These are phyloP conservation scores for Platynereis dumerilii DNA, from an alignment of 2,888 invertebrate genomes.

Conservation along the genomic window DNA sequence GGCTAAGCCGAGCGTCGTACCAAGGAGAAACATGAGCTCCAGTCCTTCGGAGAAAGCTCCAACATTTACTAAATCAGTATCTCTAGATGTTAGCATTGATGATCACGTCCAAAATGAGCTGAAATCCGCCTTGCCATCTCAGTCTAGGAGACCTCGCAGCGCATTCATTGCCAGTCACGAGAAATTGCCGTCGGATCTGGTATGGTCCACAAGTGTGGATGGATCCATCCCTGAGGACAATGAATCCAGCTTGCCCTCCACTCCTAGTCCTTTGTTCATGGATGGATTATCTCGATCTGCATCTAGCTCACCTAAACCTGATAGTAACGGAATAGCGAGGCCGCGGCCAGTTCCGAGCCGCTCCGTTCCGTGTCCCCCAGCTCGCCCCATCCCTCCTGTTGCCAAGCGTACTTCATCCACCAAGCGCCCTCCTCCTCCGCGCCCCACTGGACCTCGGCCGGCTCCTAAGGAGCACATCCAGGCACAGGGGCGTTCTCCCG, in stretches of 20 bases:
- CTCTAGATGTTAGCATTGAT: conserved; percentile 33
- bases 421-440: conserved; percentile 48
- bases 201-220: background rate
- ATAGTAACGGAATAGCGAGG: background rate
- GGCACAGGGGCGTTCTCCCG: too few species aligned
- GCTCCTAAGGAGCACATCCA: conserved; percentile 43
- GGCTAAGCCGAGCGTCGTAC: background rate
- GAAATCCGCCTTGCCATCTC: conserved; percentile 28
- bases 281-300: too few species aligned
- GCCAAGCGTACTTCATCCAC: conserved; percentile 26
- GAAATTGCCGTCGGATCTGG: too few species aligned
- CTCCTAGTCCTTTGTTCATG: background rate
- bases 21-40: background rate
- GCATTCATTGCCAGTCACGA: background rate
- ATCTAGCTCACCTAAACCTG: background rate
- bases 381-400: background rate
- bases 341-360: background rate
- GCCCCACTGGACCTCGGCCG: conserved; percentile 48
- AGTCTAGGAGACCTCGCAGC: background rate
- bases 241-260: background rate
- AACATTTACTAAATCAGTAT: background rate
- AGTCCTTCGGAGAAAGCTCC: background rate
- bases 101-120: conserved; percentile 40
- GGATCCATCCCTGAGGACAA: background rate
- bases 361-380: background rate